Evolutionary conservation across 2,888 invertebrate genomes (phyloP), one percentile per base, ranked within the genome.

Genomic region (Cetonia aurata): DNA sequence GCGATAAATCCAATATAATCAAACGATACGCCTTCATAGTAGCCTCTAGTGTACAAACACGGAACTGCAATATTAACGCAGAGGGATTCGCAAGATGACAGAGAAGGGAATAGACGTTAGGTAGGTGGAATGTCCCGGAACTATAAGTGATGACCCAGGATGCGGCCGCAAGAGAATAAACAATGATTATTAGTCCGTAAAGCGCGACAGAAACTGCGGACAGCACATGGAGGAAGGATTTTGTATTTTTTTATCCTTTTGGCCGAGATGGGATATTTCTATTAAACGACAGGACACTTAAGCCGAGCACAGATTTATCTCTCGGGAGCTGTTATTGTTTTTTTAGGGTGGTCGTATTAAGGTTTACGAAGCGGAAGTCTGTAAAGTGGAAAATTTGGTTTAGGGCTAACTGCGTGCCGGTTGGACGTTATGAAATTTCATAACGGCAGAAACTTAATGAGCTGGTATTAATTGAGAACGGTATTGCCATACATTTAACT

Each of bases 131-230:
- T n/a, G 53, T 8, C 53, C 25, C 10, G 53, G 53, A n/a, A 31
- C 19, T 25, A 25, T 53, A 53, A 53, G 31, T 6, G 31, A 31
- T 31, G 53, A 53, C 53, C 19, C n/a, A 25, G 53, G 31, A 19
- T 31, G 13, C 25, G 31, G 6, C 19, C 19, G 25, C 10, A 53
- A 12, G 53, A 53, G 31, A 53, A 53, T 53, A 53, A 53, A 53
- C 53, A 53, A 53, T 53, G 53, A 53, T 53, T 53, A 53, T 53
- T 53, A n/a, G 25, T 9, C 25, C 53, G 53, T 53, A 53, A 53
- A 53, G 25, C n/a, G 25, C 10, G 53, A 13, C 25, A n/a, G 31
- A 53, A 53, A 31, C 9, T 31, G 53, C 19, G 53, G 17, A 10
- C 2, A 31, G 25, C 6, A n/a, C 44, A 15, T 25, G 25, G 25